Base-by-base conservation (phyloP, 1,140 invertebrate species). In the Delia radicum region DNA sequence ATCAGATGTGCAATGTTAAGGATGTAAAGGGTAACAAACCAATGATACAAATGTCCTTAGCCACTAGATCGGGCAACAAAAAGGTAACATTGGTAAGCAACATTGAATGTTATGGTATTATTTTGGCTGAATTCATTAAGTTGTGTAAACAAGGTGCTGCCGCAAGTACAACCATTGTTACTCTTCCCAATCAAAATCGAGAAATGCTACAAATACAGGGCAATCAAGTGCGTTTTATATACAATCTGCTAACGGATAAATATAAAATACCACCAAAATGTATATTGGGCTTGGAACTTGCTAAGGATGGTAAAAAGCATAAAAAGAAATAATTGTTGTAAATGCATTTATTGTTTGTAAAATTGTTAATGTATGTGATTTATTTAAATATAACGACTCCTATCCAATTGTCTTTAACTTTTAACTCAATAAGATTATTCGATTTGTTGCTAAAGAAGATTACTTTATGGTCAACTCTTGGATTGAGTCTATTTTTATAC, bases 51-150 rank as follows among this genome's bases (percentile, higher is more conserved):
- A 92, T 97, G 85, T 90, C 90, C 12, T 91, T 96, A 3, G 91
- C 90, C 15, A 92, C 91, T n/a, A 87, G 95, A 73, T 90, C 91
- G 27, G 92, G 93, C n/a, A 95, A 95, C 82, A 98, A 98, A 86
- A 97, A 96, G 89, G 94, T 95, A 78, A 97, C 96, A 1, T 85
- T 97, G 42, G 90, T 98, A 0, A 94, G 94, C 77, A 97, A 97
- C 87, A 88, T 97, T 76, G 94, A 96, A 85, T 87, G 90, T 26
- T 97, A 91, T 87, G 95, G 95, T 15, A 94, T 97, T 76, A 92
- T 92, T 81, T 87, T 95, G 63, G 85, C 90, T 27, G 91, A 93
- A 78, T 93, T 97, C 86, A 93, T 93, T 10, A 93, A 93, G 79
- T 90, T 92, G 80, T 94, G 95, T 80, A 95, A 97, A 86, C 89